Conservation (phyloP, 2,797 vertebrate genomes). For the Anableps anableps region DNA sequence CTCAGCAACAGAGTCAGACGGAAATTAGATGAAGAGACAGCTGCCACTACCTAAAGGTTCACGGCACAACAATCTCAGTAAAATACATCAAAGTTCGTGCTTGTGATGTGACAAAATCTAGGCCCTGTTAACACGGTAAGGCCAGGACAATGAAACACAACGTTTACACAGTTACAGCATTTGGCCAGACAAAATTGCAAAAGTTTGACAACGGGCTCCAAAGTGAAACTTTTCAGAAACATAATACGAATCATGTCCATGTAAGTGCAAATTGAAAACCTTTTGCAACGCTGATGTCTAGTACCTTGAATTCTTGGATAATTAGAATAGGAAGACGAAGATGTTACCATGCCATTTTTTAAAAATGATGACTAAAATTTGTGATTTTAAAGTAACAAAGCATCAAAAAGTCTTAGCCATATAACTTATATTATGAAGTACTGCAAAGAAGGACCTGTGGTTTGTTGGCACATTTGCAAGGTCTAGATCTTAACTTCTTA, state of each 20-base stretch:
- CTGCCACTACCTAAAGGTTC: conserved; percentile 11
- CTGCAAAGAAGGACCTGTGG: background rate
- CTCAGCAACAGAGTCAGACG: conserved; percentile 13
- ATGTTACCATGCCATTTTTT: background rate
- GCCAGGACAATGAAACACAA: too few relatives aligned
- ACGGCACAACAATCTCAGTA: conserved; percentile 5
- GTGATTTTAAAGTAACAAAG: background rate
- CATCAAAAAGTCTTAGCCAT: background rate
- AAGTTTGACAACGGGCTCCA: too few relatives aligned
- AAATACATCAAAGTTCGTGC: too few relatives aligned
- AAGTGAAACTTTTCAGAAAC: background rate
- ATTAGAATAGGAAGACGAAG: background rate
- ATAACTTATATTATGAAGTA: background rate
- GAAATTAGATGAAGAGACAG: conserved; percentile 13
- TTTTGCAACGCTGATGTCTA: background rate
- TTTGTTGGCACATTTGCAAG: background rate
- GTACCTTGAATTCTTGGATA: background rate
- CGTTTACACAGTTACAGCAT: too few relatives aligned
- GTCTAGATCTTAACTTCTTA: background rate
- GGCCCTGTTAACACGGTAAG: too few relatives aligned
- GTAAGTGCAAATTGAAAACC: too few relatives aligned
- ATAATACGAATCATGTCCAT: background rate
- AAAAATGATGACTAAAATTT: background rate
- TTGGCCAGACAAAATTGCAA: too few relatives aligned
- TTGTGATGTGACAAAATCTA: background rate